These are phyloP conservation scores for Neomorphus geoffroyi DNA, from an alignment of 2,797 vertebrate genomes.

Conservation along the genomic window DNA sequence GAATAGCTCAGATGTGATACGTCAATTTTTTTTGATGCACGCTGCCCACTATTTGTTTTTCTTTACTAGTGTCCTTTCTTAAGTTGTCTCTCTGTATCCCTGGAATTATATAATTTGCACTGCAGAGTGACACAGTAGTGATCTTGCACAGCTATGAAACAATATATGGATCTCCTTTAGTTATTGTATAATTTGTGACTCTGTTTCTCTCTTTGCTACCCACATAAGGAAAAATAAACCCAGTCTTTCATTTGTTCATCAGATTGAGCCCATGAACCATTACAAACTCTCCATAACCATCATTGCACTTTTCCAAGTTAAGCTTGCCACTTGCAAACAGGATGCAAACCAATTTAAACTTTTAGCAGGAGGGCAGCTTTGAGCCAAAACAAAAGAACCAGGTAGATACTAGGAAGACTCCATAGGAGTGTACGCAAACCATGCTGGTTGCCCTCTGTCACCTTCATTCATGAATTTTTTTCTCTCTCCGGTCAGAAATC, in stretches of 20 bases:
- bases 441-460: not conserved
- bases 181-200: not conserved
- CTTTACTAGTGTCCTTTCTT: not conserved
- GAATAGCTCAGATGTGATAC: not conserved
- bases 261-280: not conserved
- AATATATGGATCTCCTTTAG: not conserved
- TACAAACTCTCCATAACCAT: not conserved
- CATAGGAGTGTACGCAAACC: rapidly evolving
- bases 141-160: not conserved
- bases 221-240: not conserved
- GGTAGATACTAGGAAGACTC: not conserved
- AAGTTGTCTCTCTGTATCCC: not conserved
- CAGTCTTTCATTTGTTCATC: not conserved
- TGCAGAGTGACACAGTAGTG: no score
- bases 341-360: not conserved
- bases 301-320: not conserved
- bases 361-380: not conserved
- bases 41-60: not conserved
- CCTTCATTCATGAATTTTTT: not conserved
- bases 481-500: not conserved
- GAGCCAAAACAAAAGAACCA: not conserved
- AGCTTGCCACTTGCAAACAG: not conserved
- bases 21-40: not conserved
- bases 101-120: not conserved
- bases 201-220: not conserved